A percentile compares a stretch with the other conserved stretches of the same genome.
These are phyloP conservation scores for Spodoptera litura DNA, from an alignment of 1,140 invertebrate genomes.

Conservation along the genomic window DNA sequence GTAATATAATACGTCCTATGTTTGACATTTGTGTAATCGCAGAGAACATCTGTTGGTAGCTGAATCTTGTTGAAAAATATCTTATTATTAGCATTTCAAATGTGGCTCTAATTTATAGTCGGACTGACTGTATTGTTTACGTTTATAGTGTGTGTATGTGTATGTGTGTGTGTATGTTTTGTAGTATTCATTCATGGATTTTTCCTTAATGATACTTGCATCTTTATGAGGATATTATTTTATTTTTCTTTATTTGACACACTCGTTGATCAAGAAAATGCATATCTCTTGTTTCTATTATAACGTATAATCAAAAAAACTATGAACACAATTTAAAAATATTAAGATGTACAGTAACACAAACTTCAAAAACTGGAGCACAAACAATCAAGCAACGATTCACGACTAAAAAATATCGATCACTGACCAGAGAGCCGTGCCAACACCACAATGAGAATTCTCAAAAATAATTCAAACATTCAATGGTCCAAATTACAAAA, in stretches of 20 bases:
- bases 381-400: constrained; percentile 46
- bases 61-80: neutral
- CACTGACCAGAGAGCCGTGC: constrained; percentile 58
- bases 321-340: constrained; percentile 23
- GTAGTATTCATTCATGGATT: too few species aligned
- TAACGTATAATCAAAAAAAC: neutral
- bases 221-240: too few species aligned
- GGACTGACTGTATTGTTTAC: too few species aligned
- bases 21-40: constrained; percentile 5
- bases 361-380: constrained; percentile 37
- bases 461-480: constrained; percentile 68
- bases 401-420: constrained; percentile 51
- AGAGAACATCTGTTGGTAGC: neutral
- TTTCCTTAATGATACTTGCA: too few species aligned
- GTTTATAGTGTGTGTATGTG: too few species aligned
- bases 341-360: constrained; percentile 3
- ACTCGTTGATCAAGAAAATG: too few species aligned
- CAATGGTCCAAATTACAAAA: constrained; percentile 79
- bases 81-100: neutral
- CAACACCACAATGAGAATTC: constrained; percentile 70
- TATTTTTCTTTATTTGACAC: too few species aligned
- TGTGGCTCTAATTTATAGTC: neutral
- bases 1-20: neutral
- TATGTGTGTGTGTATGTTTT: too few species aligned
- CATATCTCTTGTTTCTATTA: neutral